Evolutionary conservation across 37 sponge, comb jelly and placozoan species (phyloP).

Genomic region (Oscarella lobularis): DNA sequence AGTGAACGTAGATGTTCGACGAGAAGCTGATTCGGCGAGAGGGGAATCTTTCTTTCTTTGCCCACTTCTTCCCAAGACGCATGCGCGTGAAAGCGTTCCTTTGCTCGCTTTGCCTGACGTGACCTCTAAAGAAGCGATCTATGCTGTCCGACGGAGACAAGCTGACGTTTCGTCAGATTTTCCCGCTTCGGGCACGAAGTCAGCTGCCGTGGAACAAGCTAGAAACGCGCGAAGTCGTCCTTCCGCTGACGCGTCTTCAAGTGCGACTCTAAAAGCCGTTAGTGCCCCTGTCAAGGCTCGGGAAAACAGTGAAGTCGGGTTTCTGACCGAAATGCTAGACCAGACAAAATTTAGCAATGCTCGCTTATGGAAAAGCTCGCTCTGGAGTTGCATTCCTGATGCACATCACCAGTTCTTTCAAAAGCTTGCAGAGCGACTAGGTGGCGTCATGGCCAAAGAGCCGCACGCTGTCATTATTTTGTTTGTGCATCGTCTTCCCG

Average conservation of each 20-base stretch:
- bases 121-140: too few species aligned
- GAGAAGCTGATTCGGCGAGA: neutral
- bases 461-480: neutral
- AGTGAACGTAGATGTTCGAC: neutral
- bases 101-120: too few species aligned
- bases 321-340: neutral
- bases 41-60: neutral
- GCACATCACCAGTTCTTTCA: neutral
- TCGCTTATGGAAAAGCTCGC: neutral
- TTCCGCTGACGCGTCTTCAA: too few species aligned
- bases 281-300: too few species aligned
- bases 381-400: neutral
- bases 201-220: neutral
- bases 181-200: neutral
- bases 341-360: too few species aligned
- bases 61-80: neutral
- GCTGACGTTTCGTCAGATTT: too few species aligned
- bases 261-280: too few species aligned
- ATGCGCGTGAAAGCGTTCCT: neutral
- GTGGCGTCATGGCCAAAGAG: neutral
- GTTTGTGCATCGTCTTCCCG: too few species aligned
- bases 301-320: neutral
- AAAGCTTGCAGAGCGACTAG: neutral
- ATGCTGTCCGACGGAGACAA: too few species aligned
- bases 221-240: too few species aligned